Base-by-base conservation (phyloP, 1,140 invertebrate species). In the Papilio polyxenes region DNA sequence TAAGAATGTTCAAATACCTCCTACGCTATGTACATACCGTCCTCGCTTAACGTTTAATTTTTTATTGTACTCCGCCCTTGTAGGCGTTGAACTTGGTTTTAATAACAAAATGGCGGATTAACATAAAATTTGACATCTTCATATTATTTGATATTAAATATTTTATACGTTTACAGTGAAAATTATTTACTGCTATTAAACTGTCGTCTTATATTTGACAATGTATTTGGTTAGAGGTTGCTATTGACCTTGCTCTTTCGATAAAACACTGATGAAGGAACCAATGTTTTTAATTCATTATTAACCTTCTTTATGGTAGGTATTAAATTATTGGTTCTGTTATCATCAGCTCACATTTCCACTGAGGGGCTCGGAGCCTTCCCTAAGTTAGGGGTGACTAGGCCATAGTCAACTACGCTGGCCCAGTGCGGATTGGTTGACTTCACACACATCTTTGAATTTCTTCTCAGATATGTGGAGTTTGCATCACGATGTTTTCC, bases 81-180 rank as follows among this genome's bases (percentile, higher is more conserved):
- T 80, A 59, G 78, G 78, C 78, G 78, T 69, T 80, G 78, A 80
- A 80, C 78, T 80, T 80, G 78, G 69, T 59, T 53, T 79, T 72
- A 77, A 48, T 31, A 23, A 40, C 78, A 80, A 69, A 80, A 80
- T 80, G 78, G 78, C 78, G 62, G 59, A 20, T 2, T 17, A 20
- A 69, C 9, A 69, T 69, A 80, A 80, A 8, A 80, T 69, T 69
- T 80, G 78, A 80, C 59, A 59, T 59, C 17, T 80, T 13, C 11
- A 65, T 37, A 59, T 40, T 62, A 62, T 40, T 79, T 49, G n/a
- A 69, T 23, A 69, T 69, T 65, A 80, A 79, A 65, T 23, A 65
- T 49, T 69, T 69, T 40, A 49, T 23, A 49, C 17, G 2, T 48
- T 20, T 72, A 37, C 11, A 40, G 4, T 17, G 65, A 13, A 37